Evolutionary conservation across 1,140 invertebrate species (phyloP).

Genomic region (Halesus radiatus): DNA sequence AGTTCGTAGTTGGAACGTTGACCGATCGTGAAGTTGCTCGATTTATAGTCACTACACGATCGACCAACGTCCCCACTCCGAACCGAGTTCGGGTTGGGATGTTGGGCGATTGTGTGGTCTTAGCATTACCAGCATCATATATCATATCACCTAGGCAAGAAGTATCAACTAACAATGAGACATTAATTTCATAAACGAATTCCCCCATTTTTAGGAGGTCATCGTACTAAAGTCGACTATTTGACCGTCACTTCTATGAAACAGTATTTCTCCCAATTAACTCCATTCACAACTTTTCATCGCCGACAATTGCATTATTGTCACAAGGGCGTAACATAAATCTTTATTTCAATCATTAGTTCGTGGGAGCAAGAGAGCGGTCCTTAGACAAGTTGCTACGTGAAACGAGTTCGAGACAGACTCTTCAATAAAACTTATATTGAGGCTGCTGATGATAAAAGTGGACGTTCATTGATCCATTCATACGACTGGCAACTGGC

Average conservation of each 20-base stretch:
- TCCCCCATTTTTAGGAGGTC: conserved; percentile 8
- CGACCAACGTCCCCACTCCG: no score
- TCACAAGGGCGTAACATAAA: conserved; percentile 23
- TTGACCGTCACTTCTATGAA: neutral
- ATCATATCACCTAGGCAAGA: neutral
- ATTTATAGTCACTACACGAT: no score
- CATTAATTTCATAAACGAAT: neutral
- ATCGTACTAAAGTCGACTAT: neutral
- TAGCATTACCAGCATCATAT: no score
- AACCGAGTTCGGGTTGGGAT: no score
- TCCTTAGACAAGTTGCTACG: conserved; percentile 16
- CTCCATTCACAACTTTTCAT: conserved; percentile 40
- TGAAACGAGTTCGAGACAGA: conserved; percentile 12
- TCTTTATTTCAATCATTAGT: conserved; percentile 27
- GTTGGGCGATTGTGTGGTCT: no score
- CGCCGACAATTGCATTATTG: conserved; percentile 19
- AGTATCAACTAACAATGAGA: neutral
- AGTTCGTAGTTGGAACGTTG: no score
- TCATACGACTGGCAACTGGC: neutral
- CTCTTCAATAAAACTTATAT: conserved; percentile 30
- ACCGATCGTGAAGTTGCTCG: no score
- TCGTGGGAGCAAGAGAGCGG: neutral
- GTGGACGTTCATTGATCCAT: conserved; percentile 35
- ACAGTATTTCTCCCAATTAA: conserved; percentile 26
- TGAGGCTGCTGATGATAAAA: conserved; percentile 36